Evolutionary conservation across 2,797 vertebrate genomes (phyloP).

Genomic region (Pseudomugil tenellus): DNA sequence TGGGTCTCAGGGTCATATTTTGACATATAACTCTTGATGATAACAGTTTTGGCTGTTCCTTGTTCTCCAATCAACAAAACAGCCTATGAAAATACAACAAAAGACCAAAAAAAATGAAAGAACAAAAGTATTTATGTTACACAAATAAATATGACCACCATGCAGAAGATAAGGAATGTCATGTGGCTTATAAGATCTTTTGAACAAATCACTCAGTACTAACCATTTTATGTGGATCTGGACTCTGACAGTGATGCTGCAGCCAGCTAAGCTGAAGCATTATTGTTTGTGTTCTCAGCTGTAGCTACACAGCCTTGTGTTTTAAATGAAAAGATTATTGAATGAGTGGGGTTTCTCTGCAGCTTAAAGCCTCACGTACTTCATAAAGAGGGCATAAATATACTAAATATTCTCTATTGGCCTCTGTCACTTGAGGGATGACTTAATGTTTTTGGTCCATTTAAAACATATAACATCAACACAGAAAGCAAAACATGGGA

Average conservation of each 20-base stretch:
- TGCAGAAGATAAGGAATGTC: no score
- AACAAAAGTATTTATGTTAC: no score
- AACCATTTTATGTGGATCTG: background rate
- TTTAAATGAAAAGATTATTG: background rate
- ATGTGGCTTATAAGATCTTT: background rate
- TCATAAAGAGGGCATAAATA: background rate
- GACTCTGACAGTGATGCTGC: background rate
- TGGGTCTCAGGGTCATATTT: constrained; percentile 92
- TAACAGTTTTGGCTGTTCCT: constrained; percentile 96
- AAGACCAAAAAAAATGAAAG: background rate
- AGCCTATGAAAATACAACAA: constrained; percentile 78
- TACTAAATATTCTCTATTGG: background rate
- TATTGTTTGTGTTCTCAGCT: background rate
- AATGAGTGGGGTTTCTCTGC: background rate
- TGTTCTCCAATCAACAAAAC: constrained; percentile 96
- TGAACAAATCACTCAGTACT: background rate
- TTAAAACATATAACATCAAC: background rate
- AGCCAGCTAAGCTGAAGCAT: no score
- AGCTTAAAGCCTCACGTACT: background rate
- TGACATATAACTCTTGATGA: constrained; percentile 92
- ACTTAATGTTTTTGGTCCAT: background rate
- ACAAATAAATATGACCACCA: no score
- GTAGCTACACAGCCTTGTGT: background rate
- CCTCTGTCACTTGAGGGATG: background rate
- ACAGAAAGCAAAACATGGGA: background rate